A percentile compares a stretch with the other conserved stretches of the same genome.
These are phyloP conservation scores for Semaprochilodus insignis DNA, from an alignment of 2,797 vertebrate genomes.

Conservation along the genomic window DNA sequence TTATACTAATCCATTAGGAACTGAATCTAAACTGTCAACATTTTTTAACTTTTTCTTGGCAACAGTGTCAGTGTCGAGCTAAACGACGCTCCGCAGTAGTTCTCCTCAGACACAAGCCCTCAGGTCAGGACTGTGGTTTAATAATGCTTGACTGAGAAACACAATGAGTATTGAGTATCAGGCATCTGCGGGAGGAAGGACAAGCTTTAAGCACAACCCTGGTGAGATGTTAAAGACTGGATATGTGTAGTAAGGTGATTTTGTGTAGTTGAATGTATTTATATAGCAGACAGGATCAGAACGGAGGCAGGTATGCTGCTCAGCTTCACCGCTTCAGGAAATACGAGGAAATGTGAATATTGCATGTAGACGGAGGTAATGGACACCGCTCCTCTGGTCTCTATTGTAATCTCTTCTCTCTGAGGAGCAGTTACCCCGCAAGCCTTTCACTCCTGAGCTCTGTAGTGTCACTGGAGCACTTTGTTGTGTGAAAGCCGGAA, in stretches of 20 bases:
- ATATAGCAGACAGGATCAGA: background rate
- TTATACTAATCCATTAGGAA: background rate
- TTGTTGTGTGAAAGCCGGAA: conserved; percentile 12
- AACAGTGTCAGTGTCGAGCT: too few species aligned
- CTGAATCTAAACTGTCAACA: too few species aligned
- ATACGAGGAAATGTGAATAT: conserved; percentile 41
- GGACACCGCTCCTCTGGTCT: conserved; percentile 18
- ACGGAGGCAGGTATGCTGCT: conserved; percentile 2
- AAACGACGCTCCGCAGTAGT: too few species aligned
- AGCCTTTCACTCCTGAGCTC: conserved; percentile 33
- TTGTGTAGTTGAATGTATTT: background rate
- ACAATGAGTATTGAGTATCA: too few species aligned
- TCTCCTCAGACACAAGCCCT: background rate
- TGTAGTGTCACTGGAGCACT: conserved; percentile 18
- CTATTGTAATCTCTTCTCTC: conserved; percentile 39
- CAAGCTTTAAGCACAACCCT: too few species aligned
- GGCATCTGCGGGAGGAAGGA: too few species aligned
- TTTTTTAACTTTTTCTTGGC: too few species aligned
- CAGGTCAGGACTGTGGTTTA: background rate
- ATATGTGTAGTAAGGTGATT: too few species aligned
- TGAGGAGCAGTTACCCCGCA: conserved; percentile 40
- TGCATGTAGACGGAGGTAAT: conserved; percentile 50
- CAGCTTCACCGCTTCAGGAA: background rate
- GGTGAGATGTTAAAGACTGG: background rate
- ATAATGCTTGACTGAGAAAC: too few species aligned